phyloP scores from a whole-genome alignment of 1,140 invertebrate genomes.

The Macrosteles quadrilineatus region DNA sequence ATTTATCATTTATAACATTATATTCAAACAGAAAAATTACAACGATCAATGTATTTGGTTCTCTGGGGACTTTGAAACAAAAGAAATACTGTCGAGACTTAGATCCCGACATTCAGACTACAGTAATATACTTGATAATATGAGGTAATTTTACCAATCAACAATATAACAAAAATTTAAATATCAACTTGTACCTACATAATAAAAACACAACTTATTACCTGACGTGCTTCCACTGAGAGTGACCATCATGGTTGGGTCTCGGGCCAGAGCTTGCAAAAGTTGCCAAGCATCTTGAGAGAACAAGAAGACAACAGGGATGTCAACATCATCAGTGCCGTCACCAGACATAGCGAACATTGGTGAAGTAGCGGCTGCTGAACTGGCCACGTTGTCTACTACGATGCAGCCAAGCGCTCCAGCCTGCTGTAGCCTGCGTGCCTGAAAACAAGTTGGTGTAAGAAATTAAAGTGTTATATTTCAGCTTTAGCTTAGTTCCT shows the following conservation, averaged over 20 bases:
- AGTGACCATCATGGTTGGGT: constrained; percentile 56
- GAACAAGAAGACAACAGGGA: constrained; percentile 92
- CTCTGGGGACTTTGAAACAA: too few relatives aligned
- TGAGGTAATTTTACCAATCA: too few relatives aligned
- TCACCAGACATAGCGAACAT: constrained; percentile 97
- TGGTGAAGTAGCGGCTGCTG: constrained; percentile 68
- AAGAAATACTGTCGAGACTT: too few relatives aligned
- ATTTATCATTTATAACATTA: too few relatives aligned
- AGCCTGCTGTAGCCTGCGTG: constrained; percentile 75
- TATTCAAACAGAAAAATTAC: too few relatives aligned
- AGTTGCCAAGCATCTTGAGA: constrained; percentile 72
- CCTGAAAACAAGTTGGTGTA: constrained; percentile 54
- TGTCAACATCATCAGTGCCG: constrained; percentile 82
- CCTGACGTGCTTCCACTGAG: constrained; percentile 48
- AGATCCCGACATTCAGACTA: too few relatives aligned
- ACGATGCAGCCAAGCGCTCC: constrained; percentile 87
- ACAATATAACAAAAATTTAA: too few relatives aligned
- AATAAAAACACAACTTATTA: too few relatives aligned
- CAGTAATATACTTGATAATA: too few relatives aligned
- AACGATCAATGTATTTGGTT: too few relatives aligned
- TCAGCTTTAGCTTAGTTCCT: too few relatives aligned
- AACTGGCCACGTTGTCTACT: constrained; percentile 80
- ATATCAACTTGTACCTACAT: too few relatives aligned
- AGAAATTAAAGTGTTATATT: not conserved
- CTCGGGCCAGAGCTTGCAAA: constrained; percentile 55